phyloP scores from a whole-genome alignment of 2,113 vertebrate genomes.

The Stictonetta naevosa region DNA sequence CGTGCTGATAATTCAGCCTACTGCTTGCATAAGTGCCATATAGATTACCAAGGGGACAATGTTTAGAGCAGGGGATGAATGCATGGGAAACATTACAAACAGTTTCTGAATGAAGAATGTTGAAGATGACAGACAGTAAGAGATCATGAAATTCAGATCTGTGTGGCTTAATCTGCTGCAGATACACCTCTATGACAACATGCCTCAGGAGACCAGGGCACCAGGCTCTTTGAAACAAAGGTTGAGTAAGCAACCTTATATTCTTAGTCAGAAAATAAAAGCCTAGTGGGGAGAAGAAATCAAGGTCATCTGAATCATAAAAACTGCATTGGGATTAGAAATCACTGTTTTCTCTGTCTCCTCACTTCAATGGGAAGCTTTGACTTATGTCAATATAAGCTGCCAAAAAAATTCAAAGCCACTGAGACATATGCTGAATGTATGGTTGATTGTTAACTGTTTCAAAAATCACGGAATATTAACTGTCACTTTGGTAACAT shows the following conservation, averaged over 20 bases:
- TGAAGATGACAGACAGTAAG: conserved; percentile 66
- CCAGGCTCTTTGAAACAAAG: background rate
- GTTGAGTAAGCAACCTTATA: background rate
- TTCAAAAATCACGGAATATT: background rate
- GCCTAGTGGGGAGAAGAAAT: conserved; percentile 16
- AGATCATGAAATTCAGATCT: conserved; percentile 69
- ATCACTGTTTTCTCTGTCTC: conserved; percentile 7
- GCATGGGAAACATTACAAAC: conserved; percentile 12
- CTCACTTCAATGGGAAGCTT: background rate
- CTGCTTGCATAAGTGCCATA: background rate
- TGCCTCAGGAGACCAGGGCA: background rate
- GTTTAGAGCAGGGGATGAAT: conserved; percentile 21
- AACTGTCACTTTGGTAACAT: background rate
- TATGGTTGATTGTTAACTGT: background rate
- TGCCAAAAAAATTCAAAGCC: background rate
- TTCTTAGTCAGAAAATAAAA: conserved; percentile 56
- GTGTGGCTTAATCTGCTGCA: conserved; percentile 35
- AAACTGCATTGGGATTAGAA: conserved; percentile 42
- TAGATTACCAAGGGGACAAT: conserved; percentile 32
- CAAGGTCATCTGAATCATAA: conserved; percentile 56
- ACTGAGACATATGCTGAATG: background rate
- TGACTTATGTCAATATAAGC: conserved; percentile 22
- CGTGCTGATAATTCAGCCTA: conserved; percentile 13
- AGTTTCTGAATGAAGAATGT: conserved; percentile 19
- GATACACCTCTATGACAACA: conserved; percentile 24